phyloP scores from a whole-genome alignment of 2,113 vertebrate genomes.

The Clarias macrocephalus region DNA sequence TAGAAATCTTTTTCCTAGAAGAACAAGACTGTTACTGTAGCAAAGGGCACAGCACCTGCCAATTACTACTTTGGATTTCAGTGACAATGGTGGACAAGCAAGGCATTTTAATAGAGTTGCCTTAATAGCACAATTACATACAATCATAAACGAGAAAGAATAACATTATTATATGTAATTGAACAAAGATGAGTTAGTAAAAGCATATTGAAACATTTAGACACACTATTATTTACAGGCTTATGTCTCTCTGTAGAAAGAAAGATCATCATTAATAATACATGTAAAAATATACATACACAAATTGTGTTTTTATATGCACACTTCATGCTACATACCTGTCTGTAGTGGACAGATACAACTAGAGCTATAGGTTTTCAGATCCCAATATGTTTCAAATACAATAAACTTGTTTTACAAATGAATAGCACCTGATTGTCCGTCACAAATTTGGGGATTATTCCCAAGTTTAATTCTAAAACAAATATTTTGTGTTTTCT shows the following conservation, averaged over 20 bases:
- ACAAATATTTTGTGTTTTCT: not conserved
- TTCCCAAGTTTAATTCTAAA: not conserved
- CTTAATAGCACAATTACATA: not conserved
- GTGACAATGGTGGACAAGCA: not conserved
- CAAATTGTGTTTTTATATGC: not conserved
- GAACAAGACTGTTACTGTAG: not conserved
- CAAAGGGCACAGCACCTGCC: not conserved
- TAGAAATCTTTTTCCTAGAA: not conserved
- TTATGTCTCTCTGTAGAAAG: not conserved
- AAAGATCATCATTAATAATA: not conserved
- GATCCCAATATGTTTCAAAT: not conserved
- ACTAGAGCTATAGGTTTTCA: not conserved
- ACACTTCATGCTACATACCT: not conserved
- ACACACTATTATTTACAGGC: constrained; percentile 12
- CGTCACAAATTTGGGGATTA: not conserved
- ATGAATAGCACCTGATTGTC: not conserved
- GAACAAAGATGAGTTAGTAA: not conserved
- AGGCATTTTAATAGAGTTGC: not conserved
- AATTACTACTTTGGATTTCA: not conserved
- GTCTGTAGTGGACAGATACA: not conserved
- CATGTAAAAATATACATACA: not conserved
- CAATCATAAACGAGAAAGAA: not conserved
- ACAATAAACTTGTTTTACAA: constrained; percentile 3
- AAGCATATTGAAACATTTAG: not conserved
- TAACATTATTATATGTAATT: not conserved